Percentiles rank a stretch among this genome's conserved stretches.
phyloP scores from a whole-genome alignment of 1,140 invertebrate species.

The Calliphora vicina region DNA sequence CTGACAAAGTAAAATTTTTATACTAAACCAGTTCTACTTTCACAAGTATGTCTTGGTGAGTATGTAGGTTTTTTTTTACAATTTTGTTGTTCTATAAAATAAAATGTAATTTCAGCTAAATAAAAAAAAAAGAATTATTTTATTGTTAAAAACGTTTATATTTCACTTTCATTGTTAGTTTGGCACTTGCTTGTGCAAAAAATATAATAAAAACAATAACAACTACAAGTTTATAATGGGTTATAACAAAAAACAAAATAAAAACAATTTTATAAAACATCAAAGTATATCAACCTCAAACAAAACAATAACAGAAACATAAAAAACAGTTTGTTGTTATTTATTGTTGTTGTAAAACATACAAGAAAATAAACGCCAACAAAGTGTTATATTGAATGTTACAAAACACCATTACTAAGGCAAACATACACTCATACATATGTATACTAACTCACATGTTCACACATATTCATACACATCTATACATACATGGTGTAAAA shows the following conservation, averaged over 20 bases:
- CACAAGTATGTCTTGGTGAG: not conserved
- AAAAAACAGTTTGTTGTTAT: not conserved
- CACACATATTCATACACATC: no score
- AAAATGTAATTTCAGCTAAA: no score
- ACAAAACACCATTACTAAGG: not conserved
- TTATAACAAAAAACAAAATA: no score
- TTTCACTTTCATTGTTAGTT: constrained; percentile 1
- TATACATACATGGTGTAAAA: no score
- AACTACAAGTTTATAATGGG: no score
- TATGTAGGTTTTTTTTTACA: not conserved
- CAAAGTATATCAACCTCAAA: no score
- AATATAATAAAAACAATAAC: no score
- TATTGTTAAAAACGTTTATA: not conserved
- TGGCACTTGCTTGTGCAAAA: not conserved
- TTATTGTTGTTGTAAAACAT: not conserved
- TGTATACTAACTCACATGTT: no score
- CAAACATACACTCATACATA: not conserved
- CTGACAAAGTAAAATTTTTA: not conserved
- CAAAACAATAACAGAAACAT: not conserved
- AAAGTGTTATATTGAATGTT: not conserved
- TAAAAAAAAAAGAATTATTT: not conserved
- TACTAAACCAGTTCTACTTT: not conserved
- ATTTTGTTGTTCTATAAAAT: not conserved
- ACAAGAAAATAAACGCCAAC: no score
- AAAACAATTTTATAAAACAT: no score